Conservation (phyloP, 2,113 vertebrate species). For the Sus scrofa region DNA sequence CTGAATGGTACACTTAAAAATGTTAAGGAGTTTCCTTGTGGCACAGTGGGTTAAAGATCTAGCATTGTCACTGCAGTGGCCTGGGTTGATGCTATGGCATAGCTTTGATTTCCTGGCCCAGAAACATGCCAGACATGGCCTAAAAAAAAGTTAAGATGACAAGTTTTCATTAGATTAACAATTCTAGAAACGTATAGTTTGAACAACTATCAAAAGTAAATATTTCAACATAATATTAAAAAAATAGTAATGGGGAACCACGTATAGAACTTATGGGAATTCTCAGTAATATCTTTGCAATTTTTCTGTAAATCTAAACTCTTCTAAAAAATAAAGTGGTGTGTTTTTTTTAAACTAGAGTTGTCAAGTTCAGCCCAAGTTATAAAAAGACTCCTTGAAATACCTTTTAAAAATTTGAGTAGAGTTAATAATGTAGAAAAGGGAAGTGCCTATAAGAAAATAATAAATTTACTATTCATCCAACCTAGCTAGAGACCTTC, state of each 20-base stretch:
- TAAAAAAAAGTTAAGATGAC: not conserved
- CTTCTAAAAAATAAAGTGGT: not conserved
- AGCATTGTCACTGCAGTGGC: too few relatives aligned
- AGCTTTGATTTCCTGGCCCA: too few relatives aligned
- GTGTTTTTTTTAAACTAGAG: not conserved
- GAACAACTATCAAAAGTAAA: constrained; percentile 19
- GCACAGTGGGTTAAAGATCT: too few relatives aligned
- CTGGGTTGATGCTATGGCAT: too few relatives aligned
- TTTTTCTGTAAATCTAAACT: constrained; percentile 51
- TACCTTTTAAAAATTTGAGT: constrained; percentile 3
- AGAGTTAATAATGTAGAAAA: not conserved
- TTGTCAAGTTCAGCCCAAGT: not conserved
- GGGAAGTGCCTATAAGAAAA: not conserved
- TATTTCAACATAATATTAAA: not conserved
- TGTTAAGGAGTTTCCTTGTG: not conserved
- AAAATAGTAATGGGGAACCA: not conserved
- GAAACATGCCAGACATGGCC: too few relatives aligned
- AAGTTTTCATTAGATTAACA: not conserved
- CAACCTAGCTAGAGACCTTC: not conserved
- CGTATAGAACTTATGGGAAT: not conserved
- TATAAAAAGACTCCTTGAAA: not conserved
- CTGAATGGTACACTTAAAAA: not conserved
- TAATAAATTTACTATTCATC: not conserved
- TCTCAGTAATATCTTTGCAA: not conserved
- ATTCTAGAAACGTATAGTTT: constrained; percentile 18